Percentiles rank a stretch among this genome's conserved stretches.
phyloP scores from a whole-genome alignment of 2,888 invertebrate species.

The Zhengitettix transpicula region DNA sequence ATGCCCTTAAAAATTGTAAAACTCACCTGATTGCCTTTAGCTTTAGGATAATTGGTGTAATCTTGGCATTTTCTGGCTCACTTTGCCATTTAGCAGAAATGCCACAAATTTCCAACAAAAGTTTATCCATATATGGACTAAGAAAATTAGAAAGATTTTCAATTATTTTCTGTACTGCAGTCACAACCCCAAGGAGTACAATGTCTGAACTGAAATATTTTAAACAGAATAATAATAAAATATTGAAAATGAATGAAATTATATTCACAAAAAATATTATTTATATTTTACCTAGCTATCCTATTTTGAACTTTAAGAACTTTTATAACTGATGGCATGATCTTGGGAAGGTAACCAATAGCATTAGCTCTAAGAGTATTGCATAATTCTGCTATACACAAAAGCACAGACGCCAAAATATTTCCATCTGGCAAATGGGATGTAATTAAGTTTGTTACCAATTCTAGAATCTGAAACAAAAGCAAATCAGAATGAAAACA shows the following conservation, averaged over 20 bases:
- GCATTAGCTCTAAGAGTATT: conserved; percentile 58
- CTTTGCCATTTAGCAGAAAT: conserved; percentile 20
- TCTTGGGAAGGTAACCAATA: conserved; percentile 53
- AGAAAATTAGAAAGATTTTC: conserved; percentile 68
- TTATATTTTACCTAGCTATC: conserved; percentile 8
- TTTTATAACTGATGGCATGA: conserved; percentile 61
- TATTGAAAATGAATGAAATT: conserved; percentile 28
- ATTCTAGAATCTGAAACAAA: conserved; percentile 37
- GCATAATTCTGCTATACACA: conserved; percentile 66
- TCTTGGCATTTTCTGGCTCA: conserved; percentile 22
- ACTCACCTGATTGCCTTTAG: conserved; percentile 18
- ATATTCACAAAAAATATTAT: background rate
- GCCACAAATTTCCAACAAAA: conserved; percentile 45
- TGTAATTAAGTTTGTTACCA: conserved; percentile 44
- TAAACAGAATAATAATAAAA: background rate
- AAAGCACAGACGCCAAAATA: conserved; percentile 52
- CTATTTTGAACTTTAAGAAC: conserved; percentile 1
- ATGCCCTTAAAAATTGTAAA: background rate
- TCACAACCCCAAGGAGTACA: conserved; percentile 53
- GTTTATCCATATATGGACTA: conserved; percentile 64
- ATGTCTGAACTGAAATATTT: conserved; percentile 30
- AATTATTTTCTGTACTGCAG: conserved; percentile 65
- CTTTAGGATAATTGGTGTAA: conserved; percentile 14
- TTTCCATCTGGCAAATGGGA: conserved; percentile 34
- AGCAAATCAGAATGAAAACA: background rate